These are phyloP conservation scores for Crypturellus undulatus DNA, from an alignment of 2,113 vertebrate species.

Conservation along the genomic window DNA sequence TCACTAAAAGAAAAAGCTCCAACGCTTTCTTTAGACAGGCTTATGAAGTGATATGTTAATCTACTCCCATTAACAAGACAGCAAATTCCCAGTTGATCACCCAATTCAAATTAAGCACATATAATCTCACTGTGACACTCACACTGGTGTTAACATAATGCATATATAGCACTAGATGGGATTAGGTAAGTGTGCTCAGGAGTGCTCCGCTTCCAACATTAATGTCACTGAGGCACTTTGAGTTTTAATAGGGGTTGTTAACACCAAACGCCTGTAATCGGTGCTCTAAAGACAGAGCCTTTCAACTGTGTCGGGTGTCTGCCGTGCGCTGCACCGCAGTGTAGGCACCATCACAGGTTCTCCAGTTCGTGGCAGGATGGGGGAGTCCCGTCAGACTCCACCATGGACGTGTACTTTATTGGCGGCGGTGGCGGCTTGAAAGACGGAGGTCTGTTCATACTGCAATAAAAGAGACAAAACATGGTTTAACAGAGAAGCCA, in stretches of 20 bases:
- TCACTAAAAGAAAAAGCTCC: slow-evolving; percentile 38
- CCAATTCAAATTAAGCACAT: background rate
- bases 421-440: slow-evolving; percentile 77
- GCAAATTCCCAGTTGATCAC: slow-evolving; percentile 20
- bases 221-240: background rate
- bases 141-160: fast-evolving
- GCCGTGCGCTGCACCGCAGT: background rate
- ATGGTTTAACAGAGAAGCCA: fast-evolving
- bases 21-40: slow-evolving; percentile 8
- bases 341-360: slow-evolving; percentile 30
- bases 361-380: slow-evolving; percentile 68
- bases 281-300: background rate
- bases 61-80: slow-evolving; percentile 17
- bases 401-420: slow-evolving; percentile 70
- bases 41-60: slow-evolving; percentile 11
- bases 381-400: slow-evolving; percentile 37
- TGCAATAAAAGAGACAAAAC: slow-evolving; percentile 37
- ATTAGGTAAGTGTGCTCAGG: background rate
- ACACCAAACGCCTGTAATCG: background rate
- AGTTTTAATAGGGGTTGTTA: slow-evolving; percentile 12
- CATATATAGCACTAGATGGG: background rate
- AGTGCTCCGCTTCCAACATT: slow-evolving; percentile 16
- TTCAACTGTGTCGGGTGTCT: background rate
- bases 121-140: background rate
- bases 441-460: slow-evolving; percentile 74